Conservation (phyloP, 1,140 invertebrate genomes). For the Zaprionus lachaisei region DNA sequence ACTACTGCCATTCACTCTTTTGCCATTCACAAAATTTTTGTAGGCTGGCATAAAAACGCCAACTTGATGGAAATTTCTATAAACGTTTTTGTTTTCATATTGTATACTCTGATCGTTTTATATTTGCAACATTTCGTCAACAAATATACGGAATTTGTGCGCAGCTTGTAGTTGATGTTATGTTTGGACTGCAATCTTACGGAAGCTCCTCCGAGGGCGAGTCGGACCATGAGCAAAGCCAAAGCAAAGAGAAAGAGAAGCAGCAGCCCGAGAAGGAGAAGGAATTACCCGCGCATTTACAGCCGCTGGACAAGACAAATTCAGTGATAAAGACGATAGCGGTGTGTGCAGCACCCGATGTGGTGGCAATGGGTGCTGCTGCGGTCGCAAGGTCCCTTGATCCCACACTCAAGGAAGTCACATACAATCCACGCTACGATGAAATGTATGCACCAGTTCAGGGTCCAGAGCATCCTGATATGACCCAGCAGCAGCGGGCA, state of each 20-base stretch:
- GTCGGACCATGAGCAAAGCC: constrained; percentile 62
- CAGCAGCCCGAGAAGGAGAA: not conserved
- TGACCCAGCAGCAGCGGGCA: constrained; percentile 94
- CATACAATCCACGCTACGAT: constrained; percentile 97
- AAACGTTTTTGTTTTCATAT: constrained; percentile 73
- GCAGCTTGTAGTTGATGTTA: constrained; percentile 48
- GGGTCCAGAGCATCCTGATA: constrained; percentile 96
- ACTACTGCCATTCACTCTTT: constrained; percentile 15
- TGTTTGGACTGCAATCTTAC: constrained; percentile 76
- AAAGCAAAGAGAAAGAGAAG: constrained; percentile 15
- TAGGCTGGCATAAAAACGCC: constrained; percentile 26
- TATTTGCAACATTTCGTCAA: constrained; percentile 74
- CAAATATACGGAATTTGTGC: constrained; percentile 65
- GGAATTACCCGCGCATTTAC: constrained; percentile 85
- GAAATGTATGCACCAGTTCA: constrained; percentile 96
- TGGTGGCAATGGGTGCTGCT: constrained; percentile 88
- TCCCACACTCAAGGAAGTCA: constrained; percentile 91
- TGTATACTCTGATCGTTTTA: constrained; percentile 63
- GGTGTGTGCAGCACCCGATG: constrained; percentile 91
- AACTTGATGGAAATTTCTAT: constrained; percentile 75
- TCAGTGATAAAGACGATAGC: constrained; percentile 86
- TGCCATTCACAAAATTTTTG: constrained; percentile 24
- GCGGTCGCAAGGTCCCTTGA: constrained; percentile 88
- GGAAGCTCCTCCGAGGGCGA: constrained; percentile 74
- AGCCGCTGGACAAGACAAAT: constrained; percentile 78